Base-by-base conservation (phyloP, 1,140 invertebrate genomes). In the Palaemon carinicauda region DNA sequence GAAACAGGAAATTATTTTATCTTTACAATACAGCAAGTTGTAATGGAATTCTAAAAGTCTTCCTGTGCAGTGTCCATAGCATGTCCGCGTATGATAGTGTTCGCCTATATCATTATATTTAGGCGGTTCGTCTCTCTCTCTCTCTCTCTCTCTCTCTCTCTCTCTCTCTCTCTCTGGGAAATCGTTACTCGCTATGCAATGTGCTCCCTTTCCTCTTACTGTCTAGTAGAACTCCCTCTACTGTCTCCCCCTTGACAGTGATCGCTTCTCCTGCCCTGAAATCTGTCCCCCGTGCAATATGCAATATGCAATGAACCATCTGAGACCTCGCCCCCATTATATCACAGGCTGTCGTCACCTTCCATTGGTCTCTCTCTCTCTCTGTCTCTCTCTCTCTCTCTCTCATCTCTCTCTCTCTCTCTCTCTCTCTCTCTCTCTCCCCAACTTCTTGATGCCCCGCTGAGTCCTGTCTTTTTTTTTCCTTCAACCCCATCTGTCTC, bases 241-340 rank as follows among this genome's bases (percentile, higher is more conserved):
- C 65, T 29, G 24, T 41, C 41, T 41, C 41, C 60, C 73, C 74
- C 73, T 41, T 65, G 53, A 15, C 54, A 77, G 82, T 65, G 82
- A 84, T 84, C 82, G 69, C 82, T 84, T 84, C 56, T 74, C 82
- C 73, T 65, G 82, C 82, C 65, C 74, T 17, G 74, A 73, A 84
- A 84, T 84, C 74, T 84, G 82, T 84, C 82, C 73, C 51, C 74
- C 21, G 71, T 69, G 82, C 82, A 78, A 84, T 84, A 84, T 84
- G 82, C 82, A 84, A 84, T 84, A 84, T 84, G 82, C 82, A 84
- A 84, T 84, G 82, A 84, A 65, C 82, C 82, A 84, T 84, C 82
- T 84, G 82, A 84, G 82, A 50, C 74, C 82, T 78, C 82, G 78
- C 74, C 82, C 82, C 78, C 73, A 41, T 84, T 84, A 84, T 84